These are phyloP conservation scores for Puma concolor DNA, from an alignment of 2,113 vertebrate species.

Conservation along the genomic window DNA sequence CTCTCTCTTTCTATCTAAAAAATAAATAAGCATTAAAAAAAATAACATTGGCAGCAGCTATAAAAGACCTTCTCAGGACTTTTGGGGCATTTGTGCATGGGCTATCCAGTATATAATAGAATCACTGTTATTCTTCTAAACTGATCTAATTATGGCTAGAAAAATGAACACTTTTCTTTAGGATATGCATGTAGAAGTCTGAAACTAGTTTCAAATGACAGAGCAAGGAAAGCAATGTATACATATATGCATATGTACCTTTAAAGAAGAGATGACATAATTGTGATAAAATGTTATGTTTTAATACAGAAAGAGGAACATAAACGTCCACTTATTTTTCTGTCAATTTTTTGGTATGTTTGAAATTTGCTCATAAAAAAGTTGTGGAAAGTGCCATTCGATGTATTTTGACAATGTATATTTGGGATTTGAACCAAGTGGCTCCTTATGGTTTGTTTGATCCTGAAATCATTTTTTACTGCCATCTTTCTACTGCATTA, in stretches of 20 bases:
- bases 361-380: not conserved
- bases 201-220: not conserved
- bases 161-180: conserved; percentile 1
- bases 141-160: not conserved
- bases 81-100: not conserved
- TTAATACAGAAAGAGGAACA: not conserved
- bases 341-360: not conserved
- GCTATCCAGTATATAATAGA: not conserved
- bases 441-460: not conserved
- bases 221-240: not conserved
- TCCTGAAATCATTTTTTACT: not conserved
- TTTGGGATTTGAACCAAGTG: not conserved
- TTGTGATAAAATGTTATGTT: not conserved
- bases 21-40: not conserved
- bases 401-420: not conserved
- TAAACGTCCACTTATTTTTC: not conserved
- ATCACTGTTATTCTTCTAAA: not conserved
- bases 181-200: not conserved
- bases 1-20: no score
- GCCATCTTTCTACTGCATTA: not conserved
- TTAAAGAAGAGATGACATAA: not conserved
- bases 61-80: not conserved
- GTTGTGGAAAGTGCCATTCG: not conserved
- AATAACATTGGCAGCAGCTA: not conserved
- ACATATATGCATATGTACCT: accelerated